A percentile compares a stretch with the other conserved stretches of the same genome.
These are phyloP conservation scores for Cyprinodon brontotheroides DNA, from an alignment of 2,113 vertebrate species.

Conservation along the genomic window DNA sequence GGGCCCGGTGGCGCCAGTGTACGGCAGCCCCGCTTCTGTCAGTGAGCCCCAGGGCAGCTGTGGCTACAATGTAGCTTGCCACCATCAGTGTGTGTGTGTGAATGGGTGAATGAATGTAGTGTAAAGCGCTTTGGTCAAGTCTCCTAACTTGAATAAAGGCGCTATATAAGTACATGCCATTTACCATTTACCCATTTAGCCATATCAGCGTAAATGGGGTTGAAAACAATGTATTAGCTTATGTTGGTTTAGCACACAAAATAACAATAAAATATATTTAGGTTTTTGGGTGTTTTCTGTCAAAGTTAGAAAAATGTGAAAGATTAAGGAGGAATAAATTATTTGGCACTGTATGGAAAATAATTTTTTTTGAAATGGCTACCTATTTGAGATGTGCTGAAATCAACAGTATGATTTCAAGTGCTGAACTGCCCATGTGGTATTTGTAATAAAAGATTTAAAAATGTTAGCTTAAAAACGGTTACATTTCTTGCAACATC, in stretches of 20 bases:
- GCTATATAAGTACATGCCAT: no score
- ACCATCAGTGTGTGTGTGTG: no score
- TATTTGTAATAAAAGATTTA: neutral
- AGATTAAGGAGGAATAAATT: neutral
- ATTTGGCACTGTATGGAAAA: neutral
- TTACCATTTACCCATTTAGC: no score
- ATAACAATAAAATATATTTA: neutral
- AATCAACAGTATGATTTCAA: slow-evolving; percentile 9
- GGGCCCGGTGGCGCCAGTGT: no score
- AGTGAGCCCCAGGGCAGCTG: no score
- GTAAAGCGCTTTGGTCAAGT: no score
- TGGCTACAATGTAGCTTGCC: no score
- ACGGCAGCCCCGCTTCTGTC: no score
- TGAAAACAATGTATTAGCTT: neutral
- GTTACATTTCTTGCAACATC: slow-evolving; percentile 23
- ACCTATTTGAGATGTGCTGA: neutral
- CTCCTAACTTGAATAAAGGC: no score
- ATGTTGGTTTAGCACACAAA: neutral
- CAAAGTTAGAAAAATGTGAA: neutral
- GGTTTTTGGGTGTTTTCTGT: neutral
- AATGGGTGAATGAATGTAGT: no score
- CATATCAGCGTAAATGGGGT: neutral
- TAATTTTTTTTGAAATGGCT: neutral
- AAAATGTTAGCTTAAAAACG: slow-evolving; percentile 17
- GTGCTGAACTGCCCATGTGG: neutral